phyloP scores from a whole-genome alignment of 2,888 invertebrate species.

The Mylabris sibirica region DNA sequence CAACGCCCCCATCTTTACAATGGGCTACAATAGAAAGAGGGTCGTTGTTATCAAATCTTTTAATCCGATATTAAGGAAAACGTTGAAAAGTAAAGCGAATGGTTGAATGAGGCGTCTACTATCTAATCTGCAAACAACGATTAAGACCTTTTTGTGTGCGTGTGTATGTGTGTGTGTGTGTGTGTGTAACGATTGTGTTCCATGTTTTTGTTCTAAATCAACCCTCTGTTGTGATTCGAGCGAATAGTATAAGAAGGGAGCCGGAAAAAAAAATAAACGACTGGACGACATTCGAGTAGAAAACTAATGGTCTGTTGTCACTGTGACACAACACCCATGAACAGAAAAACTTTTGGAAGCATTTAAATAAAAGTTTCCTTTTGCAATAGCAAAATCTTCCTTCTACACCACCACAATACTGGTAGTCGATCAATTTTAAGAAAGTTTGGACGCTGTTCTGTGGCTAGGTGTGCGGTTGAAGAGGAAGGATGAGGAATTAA shows the following conservation, averaged over 20 bases:
- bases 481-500: conserved; percentile 13
- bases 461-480: background rate
- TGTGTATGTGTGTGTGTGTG: no score
- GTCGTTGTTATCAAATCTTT: conserved; percentile 11
- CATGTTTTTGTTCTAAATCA: background rate
- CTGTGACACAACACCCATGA: background rate
- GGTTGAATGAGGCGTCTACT: background rate
- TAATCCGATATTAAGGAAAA: background rate
- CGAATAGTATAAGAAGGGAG: background rate
- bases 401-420: background rate
- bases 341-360: background rate
- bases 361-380: conserved; percentile 5
- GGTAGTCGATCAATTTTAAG: background rate
- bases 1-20: no score
- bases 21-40: background rate
- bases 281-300: background rate
- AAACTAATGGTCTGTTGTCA: conserved; percentile 8
- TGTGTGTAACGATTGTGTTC: background rate
- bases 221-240: background rate
- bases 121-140: conserved; percentile 10
- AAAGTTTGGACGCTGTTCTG: background rate
- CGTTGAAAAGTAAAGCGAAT: conserved; percentile 4
- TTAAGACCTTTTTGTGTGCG: background rate
- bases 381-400: background rate
- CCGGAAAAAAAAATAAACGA: background rate